These are phyloP conservation scores for Bos indicus DNA, from an alignment of 2,113 vertebrate genomes.

Conservation along the genomic window DNA sequence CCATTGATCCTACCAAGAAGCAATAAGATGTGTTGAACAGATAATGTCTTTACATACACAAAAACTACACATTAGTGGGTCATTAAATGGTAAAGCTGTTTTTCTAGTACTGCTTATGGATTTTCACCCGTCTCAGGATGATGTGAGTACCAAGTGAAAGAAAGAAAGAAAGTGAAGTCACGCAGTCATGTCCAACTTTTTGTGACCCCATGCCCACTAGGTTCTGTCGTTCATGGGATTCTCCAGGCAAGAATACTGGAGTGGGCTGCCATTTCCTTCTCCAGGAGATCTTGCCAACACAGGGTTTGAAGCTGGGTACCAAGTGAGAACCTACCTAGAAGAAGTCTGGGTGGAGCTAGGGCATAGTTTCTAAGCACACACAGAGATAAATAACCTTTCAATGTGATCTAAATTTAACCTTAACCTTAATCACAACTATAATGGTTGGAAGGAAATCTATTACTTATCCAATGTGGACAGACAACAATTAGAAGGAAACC, in stretches of 20 bases:
- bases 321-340: neutral
- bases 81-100: neutral
- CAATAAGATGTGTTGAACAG: neutral
- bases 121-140: neutral
- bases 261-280: neutral
- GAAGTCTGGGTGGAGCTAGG: neutral
- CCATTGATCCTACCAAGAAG: neutral
- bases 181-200: neutral
- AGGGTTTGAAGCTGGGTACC: fast-evolving
- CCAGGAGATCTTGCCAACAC: neutral
- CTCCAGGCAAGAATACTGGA: neutral
- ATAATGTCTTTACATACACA: neutral
- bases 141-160: neutral
- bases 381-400: neutral
- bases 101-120: neutral
- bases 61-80: neutral
- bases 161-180: neutral
- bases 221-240: neutral
- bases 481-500: neutral
- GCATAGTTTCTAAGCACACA: neutral
- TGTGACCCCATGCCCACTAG: neutral
- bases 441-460: neutral
- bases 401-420: neutral
- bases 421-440: neutral
- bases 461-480: neutral